Percentiles rank a stretch among this genome's conserved stretches.
Evolutionary conservation across 2,888 invertebrate species (phyloP).

Genomic region (Steinernema carpocapsae): DNA sequence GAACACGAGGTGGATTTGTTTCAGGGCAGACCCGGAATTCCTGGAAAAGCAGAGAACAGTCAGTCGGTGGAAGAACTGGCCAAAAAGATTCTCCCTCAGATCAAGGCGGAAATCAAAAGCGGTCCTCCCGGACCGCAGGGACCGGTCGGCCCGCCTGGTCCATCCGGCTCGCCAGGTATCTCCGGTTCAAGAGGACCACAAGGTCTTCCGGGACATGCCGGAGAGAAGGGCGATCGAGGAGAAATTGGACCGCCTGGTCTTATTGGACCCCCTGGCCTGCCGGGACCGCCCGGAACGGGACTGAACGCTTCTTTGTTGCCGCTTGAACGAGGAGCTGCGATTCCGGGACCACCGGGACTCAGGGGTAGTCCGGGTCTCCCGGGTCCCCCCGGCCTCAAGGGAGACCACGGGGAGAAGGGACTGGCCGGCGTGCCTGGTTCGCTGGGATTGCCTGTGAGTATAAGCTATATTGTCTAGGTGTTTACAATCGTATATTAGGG

Average conservation of each 20-base stretch:
- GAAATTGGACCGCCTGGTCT: constrained; percentile 65
- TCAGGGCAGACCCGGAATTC: constrained; percentile 43
- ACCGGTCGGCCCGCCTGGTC: constrained; percentile 45
- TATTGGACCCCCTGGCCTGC: constrained; percentile 45
- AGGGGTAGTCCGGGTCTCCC: constrained; percentile 50
- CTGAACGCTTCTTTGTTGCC: not conserved
- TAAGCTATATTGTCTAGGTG: not conserved
- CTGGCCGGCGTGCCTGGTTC: constrained; percentile 60
- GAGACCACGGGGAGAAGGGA: constrained; percentile 49
- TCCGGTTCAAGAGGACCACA: constrained; percentile 56
- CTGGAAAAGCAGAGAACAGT: constrained; percentile 6
- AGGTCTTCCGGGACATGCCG: constrained; percentile 62
- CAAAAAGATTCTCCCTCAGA: not conserved
- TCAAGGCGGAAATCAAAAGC: constrained; percentile 22
- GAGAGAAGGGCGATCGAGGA: constrained; percentile 64
- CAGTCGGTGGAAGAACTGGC: not conserved
- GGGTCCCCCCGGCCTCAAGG: constrained; percentile 54
- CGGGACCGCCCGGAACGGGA: constrained; percentile 44
- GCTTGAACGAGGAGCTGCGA: not conserved
- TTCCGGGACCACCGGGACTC: constrained; percentile 38
- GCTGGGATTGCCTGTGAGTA: constrained; percentile 55
- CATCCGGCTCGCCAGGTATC: constrained; percentile 38
- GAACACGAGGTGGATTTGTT: constrained; percentile 9
- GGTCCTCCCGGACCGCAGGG: constrained; percentile 41
- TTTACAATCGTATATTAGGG: constrained; percentile 49